Evolutionary conservation across 1,140 invertebrate species (phyloP).

Genomic region (Octopus bimaculoides): DNA sequence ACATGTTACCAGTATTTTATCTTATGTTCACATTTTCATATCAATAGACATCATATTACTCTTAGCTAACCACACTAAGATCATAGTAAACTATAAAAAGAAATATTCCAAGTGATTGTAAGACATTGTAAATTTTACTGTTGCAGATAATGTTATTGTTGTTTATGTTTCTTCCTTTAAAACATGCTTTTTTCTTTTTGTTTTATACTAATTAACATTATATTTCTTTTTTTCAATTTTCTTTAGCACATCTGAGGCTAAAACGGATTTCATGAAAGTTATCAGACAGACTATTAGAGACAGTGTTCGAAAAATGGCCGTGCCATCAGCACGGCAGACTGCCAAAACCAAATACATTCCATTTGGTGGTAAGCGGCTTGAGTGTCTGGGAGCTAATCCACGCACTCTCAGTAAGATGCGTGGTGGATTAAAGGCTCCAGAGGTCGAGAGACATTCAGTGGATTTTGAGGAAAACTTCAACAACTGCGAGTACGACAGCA

Average conservation of each 20-base stretch:
- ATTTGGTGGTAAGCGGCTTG: conserved; percentile 34
- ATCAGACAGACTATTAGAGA: conserved; percentile 95
- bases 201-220: too few relatives aligned
- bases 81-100: too few relatives aligned
- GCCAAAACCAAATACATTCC: conserved; percentile 36
- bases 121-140: too few relatives aligned
- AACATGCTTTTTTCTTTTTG: too few relatives aligned
- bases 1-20: too few relatives aligned
- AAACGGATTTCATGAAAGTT: conserved; percentile 93
- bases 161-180: too few relatives aligned
- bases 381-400: conserved; percentile 32
- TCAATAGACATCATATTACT: too few relatives aligned
- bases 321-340: conserved; percentile 27
- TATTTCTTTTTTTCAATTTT: conserved; percentile 13
- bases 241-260: conserved; percentile 84
- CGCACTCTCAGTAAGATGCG: conserved; percentile 67
- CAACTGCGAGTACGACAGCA: conserved; percentile 66
- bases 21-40: too few relatives aligned
- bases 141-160: too few relatives aligned
- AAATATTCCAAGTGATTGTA: too few relatives aligned
- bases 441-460: conserved; percentile 81
- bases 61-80: too few relatives aligned
- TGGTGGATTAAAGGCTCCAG: conserved; percentile 50
- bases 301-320: conserved; percentile 50
- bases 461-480: conserved; percentile 69